Evolutionary conservation across 1,140 invertebrate genomes (phyloP).

Genomic region (Tigriopus japonicus): DNA sequence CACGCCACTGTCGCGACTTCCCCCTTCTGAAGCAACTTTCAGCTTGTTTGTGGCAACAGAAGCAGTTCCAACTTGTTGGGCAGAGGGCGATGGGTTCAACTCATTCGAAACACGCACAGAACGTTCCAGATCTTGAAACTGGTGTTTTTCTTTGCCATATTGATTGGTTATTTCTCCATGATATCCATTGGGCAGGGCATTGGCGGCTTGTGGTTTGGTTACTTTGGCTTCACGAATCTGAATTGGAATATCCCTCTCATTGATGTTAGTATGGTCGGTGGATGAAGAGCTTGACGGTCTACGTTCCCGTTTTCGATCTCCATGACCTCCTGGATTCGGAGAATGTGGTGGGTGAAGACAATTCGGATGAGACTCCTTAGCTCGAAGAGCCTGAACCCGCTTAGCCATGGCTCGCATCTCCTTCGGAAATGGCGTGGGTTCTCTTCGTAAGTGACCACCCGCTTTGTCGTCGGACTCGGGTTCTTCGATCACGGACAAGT

Average conservation of each 20-base stretch:
- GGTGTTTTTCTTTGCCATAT: not conserved
- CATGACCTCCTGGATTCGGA: not conserved
- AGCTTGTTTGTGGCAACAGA: no score
- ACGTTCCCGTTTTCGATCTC: not conserved
- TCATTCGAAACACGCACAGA: not conserved
- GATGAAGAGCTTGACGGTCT: not conserved
- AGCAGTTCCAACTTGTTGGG: not conserved
- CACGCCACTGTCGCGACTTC: constrained; percentile 17
- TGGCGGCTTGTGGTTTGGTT: not conserved
- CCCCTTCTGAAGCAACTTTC: not conserved
- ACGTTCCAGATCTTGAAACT: not conserved
- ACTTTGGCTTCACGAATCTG: not conserved
- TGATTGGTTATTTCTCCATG: not conserved
- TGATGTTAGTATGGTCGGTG: not conserved
- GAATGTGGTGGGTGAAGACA: not conserved
- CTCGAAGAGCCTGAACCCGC: constrained; percentile 36
- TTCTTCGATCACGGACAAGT: constrained; percentile 30
- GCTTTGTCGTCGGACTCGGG: constrained; percentile 17
- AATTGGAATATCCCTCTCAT: not conserved
- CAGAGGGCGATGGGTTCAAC: not conserved
- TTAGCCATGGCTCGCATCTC: constrained; percentile 65
- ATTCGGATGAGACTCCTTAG: constrained; percentile 5
- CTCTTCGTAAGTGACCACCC: constrained; percentile 42
- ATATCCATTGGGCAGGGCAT: not conserved
- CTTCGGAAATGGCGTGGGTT: constrained; percentile 81